phyloP scores from a whole-genome alignment of 2,797 vertebrate species.

The Rachycentron canadum region DNA sequence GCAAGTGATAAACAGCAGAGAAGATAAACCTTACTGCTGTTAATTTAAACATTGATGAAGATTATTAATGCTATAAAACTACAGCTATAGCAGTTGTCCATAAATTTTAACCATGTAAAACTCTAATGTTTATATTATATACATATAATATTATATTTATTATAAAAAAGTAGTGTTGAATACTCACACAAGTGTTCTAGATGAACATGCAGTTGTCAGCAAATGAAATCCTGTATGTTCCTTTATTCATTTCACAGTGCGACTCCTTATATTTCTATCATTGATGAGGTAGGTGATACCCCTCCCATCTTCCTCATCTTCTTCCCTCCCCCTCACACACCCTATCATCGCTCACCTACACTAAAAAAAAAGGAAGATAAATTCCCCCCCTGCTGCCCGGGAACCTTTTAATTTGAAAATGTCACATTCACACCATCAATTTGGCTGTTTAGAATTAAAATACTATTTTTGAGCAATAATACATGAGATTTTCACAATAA shows the following conservation, averaged over 20 bases:
- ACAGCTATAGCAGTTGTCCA: too few species aligned
- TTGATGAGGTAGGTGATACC: constrained; percentile 23
- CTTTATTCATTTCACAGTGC: constrained; percentile 15
- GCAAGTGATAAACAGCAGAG: too few species aligned
- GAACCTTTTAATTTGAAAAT: too few species aligned
- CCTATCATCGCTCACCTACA: not conserved
- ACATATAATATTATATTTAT: too few species aligned
- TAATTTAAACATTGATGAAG: too few species aligned
- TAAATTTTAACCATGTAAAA: too few species aligned
- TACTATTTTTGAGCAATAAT: too few species aligned
- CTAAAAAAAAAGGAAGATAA: constrained; percentile 12
- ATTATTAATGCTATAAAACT: too few species aligned
- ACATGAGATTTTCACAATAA: not conserved
- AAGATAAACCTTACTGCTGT: too few species aligned
- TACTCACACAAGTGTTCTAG: constrained; percentile 51
- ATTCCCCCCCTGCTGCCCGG: too few species aligned
- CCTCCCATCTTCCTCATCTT: constrained; percentile 43
- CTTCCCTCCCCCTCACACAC: constrained; percentile 28
- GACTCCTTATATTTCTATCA: constrained; percentile 65
- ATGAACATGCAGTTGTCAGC: not conserved
- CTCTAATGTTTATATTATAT: too few species aligned
- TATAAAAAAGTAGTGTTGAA: not conserved
- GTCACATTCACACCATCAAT: not conserved
- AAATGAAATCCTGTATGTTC: not conserved
- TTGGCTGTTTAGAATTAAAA: too few species aligned